Percentiles rank a stretch among this genome's conserved stretches.
phyloP scores from a whole-genome alignment of 2,113 vertebrate genomes.

The Paramisgurnus dabryanus region DNA sequence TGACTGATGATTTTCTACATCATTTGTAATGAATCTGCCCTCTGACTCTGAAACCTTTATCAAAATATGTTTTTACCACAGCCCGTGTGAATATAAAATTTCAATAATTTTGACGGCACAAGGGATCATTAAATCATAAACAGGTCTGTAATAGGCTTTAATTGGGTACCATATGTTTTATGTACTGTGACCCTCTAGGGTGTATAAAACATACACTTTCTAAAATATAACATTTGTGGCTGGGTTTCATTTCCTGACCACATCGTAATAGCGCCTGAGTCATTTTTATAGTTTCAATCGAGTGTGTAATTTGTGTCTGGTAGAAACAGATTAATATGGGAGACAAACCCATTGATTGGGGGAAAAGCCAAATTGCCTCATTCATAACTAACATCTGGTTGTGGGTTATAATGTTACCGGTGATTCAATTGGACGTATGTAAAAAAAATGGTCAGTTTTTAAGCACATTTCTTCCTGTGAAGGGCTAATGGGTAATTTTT shows the following conservation, averaged over 20 bases:
- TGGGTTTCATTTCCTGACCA: conserved; percentile 48
- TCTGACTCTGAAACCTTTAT: conserved; percentile 8
- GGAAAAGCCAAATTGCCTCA: conserved; percentile 18
- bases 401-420: not conserved
- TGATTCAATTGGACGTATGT: not conserved
- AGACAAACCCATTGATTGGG: conserved; percentile 1
- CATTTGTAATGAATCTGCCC: not conserved
- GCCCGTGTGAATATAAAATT: conserved; percentile 17
- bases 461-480: not conserved
- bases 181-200: not conserved
- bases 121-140: conserved; percentile 36
- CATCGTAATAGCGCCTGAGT: conserved; percentile 7
- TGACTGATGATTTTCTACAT: conserved; percentile 1
- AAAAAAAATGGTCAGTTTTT: not conserved
- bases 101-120: not conserved
- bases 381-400: conserved; percentile 13
- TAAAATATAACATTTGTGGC: conserved; percentile 19
- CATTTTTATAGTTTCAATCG: not conserved
- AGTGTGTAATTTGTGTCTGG: not conserved
- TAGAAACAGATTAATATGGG: not conserved
- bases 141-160: conserved; percentile 41
- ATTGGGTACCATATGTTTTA: conserved; percentile 52
- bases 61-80: conserved; percentile 17
- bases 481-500: not conserved
- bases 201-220: not conserved